Evolutionary conservation across 2,888 invertebrate genomes (phyloP).

Genomic region (Molanna angustata): DNA sequence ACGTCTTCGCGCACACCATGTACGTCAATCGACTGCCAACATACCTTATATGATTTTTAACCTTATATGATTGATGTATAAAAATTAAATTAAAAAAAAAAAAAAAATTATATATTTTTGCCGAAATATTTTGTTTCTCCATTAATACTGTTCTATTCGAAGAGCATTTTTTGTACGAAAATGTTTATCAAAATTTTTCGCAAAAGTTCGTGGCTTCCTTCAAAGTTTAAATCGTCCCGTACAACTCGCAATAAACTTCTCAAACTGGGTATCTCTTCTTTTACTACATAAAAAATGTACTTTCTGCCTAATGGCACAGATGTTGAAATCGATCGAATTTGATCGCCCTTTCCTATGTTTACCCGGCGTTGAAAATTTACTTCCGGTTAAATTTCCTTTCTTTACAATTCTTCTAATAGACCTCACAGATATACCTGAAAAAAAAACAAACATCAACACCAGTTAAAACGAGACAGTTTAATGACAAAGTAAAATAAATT

Average conservation of each 20-base stretch:
- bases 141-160: conserved; percentile 1
- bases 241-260: conserved; percentile 6
- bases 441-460: no score
- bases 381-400: no score
- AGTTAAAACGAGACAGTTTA: no score
- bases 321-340: no score
- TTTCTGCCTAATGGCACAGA: conserved; percentile 2
- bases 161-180: conserved; percentile 1
- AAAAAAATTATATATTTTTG: not conserved
- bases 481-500: no score
- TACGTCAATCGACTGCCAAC: conserved; percentile 9
- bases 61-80: conserved; percentile 4
- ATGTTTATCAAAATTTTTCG: conserved; percentile 5
- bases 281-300: conserved; percentile 5
- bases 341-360: no score
- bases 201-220: not conserved
- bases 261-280: no score
- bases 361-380: no score
- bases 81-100: conserved; percentile 5
- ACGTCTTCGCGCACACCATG: not conserved
- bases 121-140: not conserved
- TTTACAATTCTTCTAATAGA: no score
- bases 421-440: no score
- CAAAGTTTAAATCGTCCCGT: conserved; percentile 1
- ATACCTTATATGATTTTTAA: conserved; percentile 6